phyloP scores from a whole-genome alignment of 2,888 invertebrate species.

The Gari tellinella region DNA sequence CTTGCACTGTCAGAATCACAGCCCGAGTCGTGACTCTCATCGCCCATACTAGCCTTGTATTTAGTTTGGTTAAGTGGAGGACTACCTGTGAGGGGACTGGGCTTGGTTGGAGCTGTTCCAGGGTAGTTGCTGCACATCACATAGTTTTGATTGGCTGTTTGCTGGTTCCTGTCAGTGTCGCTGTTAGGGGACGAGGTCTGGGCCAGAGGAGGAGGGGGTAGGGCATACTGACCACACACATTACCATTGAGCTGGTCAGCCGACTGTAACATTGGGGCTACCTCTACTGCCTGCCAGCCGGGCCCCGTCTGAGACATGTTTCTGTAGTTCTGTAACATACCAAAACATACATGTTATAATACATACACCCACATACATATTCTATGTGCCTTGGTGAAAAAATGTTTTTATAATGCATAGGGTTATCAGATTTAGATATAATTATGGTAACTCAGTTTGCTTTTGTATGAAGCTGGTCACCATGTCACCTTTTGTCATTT shows the following conservation, averaged over 20 bases:
- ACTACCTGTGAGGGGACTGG: not conserved
- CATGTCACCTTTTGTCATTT: no score
- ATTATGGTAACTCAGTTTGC: no score
- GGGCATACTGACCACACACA: conserved; percentile 36
- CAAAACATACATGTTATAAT: no score
- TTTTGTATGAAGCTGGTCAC: no score
- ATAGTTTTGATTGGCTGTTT: conserved; percentile 25
- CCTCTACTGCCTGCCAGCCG: conserved; percentile 32
- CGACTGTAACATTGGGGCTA: conserved; percentile 25
- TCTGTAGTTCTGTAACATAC: conserved; percentile 51
- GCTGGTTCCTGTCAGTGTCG: conserved; percentile 4
- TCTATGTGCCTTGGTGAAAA: no score
- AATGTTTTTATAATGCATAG: no score
- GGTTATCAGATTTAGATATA: no score
- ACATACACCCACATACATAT: no score
- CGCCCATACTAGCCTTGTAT: conserved; percentile 10
- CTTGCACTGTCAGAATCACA: conserved; percentile 63
- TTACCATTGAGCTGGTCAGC: conserved; percentile 42
- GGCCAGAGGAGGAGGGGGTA: conserved; percentile 43
- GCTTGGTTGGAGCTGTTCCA: conserved; percentile 6
- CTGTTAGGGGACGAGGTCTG: conserved; percentile 16
- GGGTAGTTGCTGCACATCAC: not conserved
- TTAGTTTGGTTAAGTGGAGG: not conserved
- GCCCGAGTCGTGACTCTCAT: conserved; percentile 64
- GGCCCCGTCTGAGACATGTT: conserved; percentile 34